Evolutionary conservation across 2,113 vertebrate species (phyloP), one percentile per base, ranked within the genome.

Genomic region (Corythoichthys haematopterus): DNA sequence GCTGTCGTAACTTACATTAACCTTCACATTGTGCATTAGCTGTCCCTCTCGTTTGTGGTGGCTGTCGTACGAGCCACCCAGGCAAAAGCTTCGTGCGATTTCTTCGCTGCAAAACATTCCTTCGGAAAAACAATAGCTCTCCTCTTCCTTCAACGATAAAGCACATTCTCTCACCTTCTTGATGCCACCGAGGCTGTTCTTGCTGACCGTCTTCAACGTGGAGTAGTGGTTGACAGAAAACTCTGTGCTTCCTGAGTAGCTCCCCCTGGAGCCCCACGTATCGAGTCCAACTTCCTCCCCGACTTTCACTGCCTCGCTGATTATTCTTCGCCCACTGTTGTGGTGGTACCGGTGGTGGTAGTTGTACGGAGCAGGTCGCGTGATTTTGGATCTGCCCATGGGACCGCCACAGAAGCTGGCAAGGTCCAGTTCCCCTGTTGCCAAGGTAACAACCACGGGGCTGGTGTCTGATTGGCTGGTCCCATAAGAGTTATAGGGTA

Each of bases 381-480:
- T 83, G 1, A 91, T 89, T 90, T 93, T 93, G 77, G 85, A 82
- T 78, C 91, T 87, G 78, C 86, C 78, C 69, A 91, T 81, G 75
- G 92, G 90, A 75, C 91, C 84, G 36, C 91, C 83, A 47, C 92
- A 93, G 79, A 94, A 92, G 83, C 91, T 89, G 72, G 91, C 85
- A 69, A 93, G 86, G 87, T 94, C 93, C 71, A 94, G 90, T 71
- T 93, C 93, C 79, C 92, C 91, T 68, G 92, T 90, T 86, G 91
- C 90, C 83, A 94, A 80, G 84, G 91, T 91, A 79, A 93, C 92
- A 69, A 93, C 89, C 86, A 92, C 89, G 67, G 93, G 89, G 87
- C 90, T 91, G 76, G 88, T 69, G 72, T 93, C 88, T 63, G 91
- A 89, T 81, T 92, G 84, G 87, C 88, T 66, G 79, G 86, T 67